Evolutionary conservation across 2,888 invertebrate species (phyloP), one percentile per base, ranked within the genome.

Genomic region (Allolobophora icterica): DNA sequence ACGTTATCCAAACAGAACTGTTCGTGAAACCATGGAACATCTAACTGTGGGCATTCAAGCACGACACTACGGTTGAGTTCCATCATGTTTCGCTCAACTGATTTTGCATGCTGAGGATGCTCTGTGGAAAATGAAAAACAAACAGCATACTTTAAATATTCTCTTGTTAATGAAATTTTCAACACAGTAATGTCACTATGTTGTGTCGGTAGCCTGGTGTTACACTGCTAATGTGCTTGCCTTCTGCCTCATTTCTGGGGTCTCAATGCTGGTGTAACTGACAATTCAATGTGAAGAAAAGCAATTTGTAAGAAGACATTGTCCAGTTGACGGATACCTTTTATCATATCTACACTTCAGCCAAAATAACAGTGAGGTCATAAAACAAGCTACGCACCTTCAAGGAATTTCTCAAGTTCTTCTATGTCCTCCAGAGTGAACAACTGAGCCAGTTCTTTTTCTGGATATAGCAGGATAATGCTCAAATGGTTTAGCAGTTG

Each of bases 1-100:
- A 83, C 45, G 19, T 91, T 91, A 40, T 93, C 92, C 93, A 96
- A 95, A 89, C 96, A 95, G 92, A 96, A 97, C 93, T 96, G 96
- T 93, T 96, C 96, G 94, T 97, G 97, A 94, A 97, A 97, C 97
- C 97, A 97, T 0, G 97, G 97, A 19, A 97, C 95, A 94, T 96
- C 96, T 21, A 96, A 95, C 94, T 97, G 96, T 0, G 97, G 97
- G 94, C 96, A 96, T 94, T 97, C 97, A 89, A 97, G 94, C 93
- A 97, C 97, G 34, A 97, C 96, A 0, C 96, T 96, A 91, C 97
- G 95, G 94, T 97, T 97, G 87, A 97, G 94, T 93, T 96, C 96
- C 97, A 97, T 97, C 90, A 97, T 95, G 89, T 95, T 94, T 92
- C 96, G 95, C 83, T 91, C 92, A 40, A 84, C n/a, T 24, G 71